Evolutionary conservation across 2,113 vertebrate genomes (phyloP).

Genomic region (Takifugu bimaculatus): DNA sequence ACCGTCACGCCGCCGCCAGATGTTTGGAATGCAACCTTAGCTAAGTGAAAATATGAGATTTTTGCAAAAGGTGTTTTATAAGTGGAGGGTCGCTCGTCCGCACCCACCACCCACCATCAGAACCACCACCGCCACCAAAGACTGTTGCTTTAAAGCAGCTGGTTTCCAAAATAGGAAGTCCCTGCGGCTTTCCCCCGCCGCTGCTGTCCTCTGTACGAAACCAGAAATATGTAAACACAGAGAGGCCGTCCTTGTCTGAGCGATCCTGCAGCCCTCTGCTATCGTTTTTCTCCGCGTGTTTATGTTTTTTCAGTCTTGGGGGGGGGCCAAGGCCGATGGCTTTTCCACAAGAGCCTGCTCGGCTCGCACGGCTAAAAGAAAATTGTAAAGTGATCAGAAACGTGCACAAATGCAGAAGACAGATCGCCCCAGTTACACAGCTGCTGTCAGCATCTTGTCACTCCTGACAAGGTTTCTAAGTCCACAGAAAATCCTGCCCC

Average conservation of each 20-base stretch:
- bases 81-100: neutral
- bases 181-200: slow-evolving; percentile 22
- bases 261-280: slow-evolving; percentile 22
- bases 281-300: slow-evolving; percentile 30
- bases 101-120: slow-evolving; percentile 17
- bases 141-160: slow-evolving; percentile 56
- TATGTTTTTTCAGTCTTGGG: slow-evolving; percentile 22
- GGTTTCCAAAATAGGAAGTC: slow-evolving; percentile 66
- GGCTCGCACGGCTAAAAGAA: neutral
- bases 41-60: neutral
- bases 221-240: slow-evolving; percentile 65
- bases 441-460: neutral
- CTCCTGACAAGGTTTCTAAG: no score
- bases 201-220: slow-evolving; percentile 31
- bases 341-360: neutral
- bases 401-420: neutral
- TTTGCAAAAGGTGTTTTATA: neutral
- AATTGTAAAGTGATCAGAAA: neutral
- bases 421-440: neutral
- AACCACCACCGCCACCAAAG: slow-evolving; percentile 16
- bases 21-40: slow-evolving; percentile 9
- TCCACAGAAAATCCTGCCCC: no score
- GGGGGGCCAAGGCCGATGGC: slow-evolving; percentile 14
- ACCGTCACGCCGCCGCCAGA: slow-evolving; percentile 20
- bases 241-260: slow-evolving; percentile 28